Evolutionary conservation across 2,888 invertebrate species (phyloP).

Genomic region (Bembecia ichneumoniformis): DNA sequence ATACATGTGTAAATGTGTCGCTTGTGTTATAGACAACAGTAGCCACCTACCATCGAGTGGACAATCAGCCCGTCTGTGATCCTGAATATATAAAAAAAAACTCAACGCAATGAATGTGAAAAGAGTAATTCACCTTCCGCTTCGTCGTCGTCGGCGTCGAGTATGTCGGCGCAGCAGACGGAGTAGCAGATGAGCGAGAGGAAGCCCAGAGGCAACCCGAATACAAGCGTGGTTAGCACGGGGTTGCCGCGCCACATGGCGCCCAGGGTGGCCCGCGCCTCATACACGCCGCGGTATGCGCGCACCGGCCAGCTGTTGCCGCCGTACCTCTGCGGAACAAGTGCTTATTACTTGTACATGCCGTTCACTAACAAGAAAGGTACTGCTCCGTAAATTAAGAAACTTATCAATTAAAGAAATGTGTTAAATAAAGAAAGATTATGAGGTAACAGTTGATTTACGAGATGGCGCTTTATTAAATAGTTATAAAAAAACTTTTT

Average conservation of each 20-base stretch:
- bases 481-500: too few species aligned
- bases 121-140: constrained; percentile 28
- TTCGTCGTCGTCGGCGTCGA: constrained; percentile 91
- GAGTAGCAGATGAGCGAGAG: constrained; percentile 95
- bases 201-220: constrained; percentile 94
- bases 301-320: constrained; percentile 85
- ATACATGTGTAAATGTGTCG: not conserved
- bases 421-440: too few species aligned
- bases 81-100: not conserved
- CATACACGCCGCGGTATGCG: constrained; percentile 85
- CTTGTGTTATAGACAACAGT: not conserved
- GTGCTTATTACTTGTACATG: too few species aligned
- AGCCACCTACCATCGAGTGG: too few species aligned
- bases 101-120: too few species aligned
- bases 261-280: constrained; percentile 82
- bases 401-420: too few species aligned
- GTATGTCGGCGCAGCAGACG: constrained; percentile 95
- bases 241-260: constrained; percentile 96
- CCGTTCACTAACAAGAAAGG: too few species aligned
- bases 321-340: constrained; percentile 90
- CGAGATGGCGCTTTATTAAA: too few species aligned
- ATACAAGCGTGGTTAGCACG: constrained; percentile 91
- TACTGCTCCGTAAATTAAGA: too few species aligned
- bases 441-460: too few species aligned
- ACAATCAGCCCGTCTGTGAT: not conserved